Base-by-base conservation (phyloP, 1,140 invertebrate genomes). In the Gonioctena quinquepunctata region DNA sequence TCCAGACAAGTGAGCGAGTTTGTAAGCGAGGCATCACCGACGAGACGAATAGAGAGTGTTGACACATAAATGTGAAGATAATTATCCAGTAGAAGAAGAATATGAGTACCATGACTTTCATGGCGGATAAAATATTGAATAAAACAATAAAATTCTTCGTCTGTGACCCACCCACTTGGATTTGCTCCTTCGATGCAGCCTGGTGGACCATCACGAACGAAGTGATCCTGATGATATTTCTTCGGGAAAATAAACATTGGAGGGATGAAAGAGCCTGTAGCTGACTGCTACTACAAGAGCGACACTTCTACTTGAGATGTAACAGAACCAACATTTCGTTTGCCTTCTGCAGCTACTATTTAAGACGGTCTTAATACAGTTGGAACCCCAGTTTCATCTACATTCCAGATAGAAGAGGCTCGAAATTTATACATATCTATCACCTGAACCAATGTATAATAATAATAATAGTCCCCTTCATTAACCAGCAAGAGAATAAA, bases 241-340 rank as follows among this genome's bases (percentile, higher is more conserved):
- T 72, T 49, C 0, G 76, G 77, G 54, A 76, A 79, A 25, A 80
- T 33, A 0, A 33, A 11, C 16, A 77, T 18, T 13, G 78, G 79
- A 19, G 81, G 80, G 18, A 83, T 66, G 3, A 49, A 13, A 69
- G 75, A 76, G 21, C 75, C 77, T 27, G 65, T 27, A 50, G 78
- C 81, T 72, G 59, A 74, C 64, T 49, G 28, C 50, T 18, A 13
- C 60, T 26, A 21, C 50, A 3, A 73, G 13, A 18, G 54, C 71
- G 18, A 69, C 68, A 48, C 54, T 57, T 22, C 11, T 23, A 22
- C 22, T 57, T 7, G 19, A 57, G 22, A 57, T 22, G 54, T 57
- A 7, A 57, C 23, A n/a, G 1, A 13, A n/a, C 22, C 54, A 23
- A 57, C 1, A 1, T 57, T 26, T 11, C 54, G 18, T n/a, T 57